These are phyloP conservation scores for Aphelinus certus DNA, from an alignment of 1,140 invertebrate species.

Conservation along the genomic window DNA sequence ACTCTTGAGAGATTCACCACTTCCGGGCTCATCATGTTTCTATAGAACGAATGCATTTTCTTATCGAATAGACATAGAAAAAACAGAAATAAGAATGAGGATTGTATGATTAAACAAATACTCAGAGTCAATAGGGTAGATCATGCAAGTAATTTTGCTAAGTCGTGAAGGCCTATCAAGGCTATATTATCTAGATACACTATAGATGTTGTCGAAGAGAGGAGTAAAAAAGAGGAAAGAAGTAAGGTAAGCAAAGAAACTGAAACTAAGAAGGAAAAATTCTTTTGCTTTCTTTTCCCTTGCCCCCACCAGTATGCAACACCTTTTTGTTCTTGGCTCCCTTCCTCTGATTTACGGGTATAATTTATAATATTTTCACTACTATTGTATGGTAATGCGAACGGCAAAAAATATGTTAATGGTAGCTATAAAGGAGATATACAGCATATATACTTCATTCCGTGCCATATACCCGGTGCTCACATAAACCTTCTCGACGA, in stretches of 20 bases:
- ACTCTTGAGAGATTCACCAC: too few relatives aligned
- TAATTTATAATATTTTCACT: constrained; percentile 66
- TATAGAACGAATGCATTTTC: too few relatives aligned
- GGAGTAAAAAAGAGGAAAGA: constrained; percentile 6
- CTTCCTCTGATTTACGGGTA: constrained; percentile 58
- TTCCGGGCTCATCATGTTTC: too few relatives aligned
- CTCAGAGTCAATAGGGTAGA: too few relatives aligned
- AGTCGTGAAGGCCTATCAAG: too few relatives aligned
- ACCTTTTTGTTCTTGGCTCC: constrained; percentile 32
- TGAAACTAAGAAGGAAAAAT: constrained; percentile 43
- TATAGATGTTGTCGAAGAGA: constrained; percentile 28
- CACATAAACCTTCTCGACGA: constrained; percentile 52
- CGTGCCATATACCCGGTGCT: constrained; percentile 57
- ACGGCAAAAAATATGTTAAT: constrained; percentile 65
- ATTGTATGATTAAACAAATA: too few relatives aligned
- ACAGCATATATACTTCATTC: constrained; percentile 61
- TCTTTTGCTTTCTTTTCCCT: constrained; percentile 22
- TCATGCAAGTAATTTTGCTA: too few relatives aligned
- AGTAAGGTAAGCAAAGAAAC: constrained; percentile 2
- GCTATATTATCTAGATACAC: too few relatives aligned
- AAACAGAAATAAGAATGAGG: too few relatives aligned
- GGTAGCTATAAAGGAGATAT: constrained; percentile 65
- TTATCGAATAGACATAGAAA: too few relatives aligned
- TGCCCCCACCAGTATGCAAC: neutral
- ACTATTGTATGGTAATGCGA: constrained; percentile 65